Base-by-base conservation (phyloP, 2,113 vertebrate species). In the Meleagris gallopavo region DNA sequence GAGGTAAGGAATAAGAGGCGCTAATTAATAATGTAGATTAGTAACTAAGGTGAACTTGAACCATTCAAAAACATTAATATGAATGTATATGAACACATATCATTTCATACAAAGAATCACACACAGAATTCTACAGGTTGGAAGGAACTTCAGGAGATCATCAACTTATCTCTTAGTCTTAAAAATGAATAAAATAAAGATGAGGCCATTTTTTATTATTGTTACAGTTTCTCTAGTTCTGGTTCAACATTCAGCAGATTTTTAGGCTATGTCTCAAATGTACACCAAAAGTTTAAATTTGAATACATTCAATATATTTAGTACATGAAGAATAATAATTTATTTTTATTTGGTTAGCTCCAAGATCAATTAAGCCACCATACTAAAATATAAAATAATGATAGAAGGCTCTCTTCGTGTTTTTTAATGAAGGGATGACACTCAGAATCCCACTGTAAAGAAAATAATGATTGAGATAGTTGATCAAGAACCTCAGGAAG, bases 1-100 rank as follows among this genome's bases (percentile, higher is more conserved):
- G 64, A 93, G 7, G 91, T 3, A 65, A 11, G n/a, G 19, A 96
- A 60, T 78, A 86, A 93, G n/a, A 96, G 3, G 32, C 4, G 2
- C 13, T 73, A 89, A 95, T 91, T 93, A 94, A 76, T 87, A 81
- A 97, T 88, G 76, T 93, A 69, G 48, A 40, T 25, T 82, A 41
- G 48, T 71, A 54, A 88, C 21, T 93, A 48, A 50, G 48, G 89
- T 4, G 25, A 58, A 80, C 43, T 54, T 95, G 52, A 92, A 90
- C 55, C 45, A 75, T 88, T n/a, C 20, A 88, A 65, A 94, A 82
- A 24, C 34, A 40, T 87, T 75, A 87, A 64, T 7, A 58, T 19
- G 17, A 57, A 32, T 58, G 55, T 21, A 8, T n/a, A 32, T 12
- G 55, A 58, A n/a, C 55, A 18, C 16, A 11, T 30, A 55, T 32